phyloP scores from a whole-genome alignment of 2,797 vertebrate species.

The Phalloptychus januarius region DNA sequence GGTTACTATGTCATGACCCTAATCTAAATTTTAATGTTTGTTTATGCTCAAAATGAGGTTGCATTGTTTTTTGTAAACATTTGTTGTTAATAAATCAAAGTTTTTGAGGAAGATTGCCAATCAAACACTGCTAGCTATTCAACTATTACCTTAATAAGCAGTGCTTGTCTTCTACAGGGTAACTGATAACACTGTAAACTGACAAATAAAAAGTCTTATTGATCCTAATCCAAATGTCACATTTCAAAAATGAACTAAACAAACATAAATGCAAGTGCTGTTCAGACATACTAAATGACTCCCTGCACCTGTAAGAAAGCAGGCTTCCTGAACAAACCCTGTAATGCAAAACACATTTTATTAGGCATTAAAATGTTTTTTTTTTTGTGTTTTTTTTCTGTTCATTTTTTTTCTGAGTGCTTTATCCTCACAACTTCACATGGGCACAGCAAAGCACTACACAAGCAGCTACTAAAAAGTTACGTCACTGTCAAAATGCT shows the following conservation, averaged over 20 bases:
- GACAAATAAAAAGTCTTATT: not conserved
- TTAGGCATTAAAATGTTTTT: conserved; percentile 53
- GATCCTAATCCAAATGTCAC: conserved; percentile 22
- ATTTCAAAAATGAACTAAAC: conserved; percentile 23
- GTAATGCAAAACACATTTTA: conserved; percentile 41
- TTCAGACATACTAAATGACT: conserved; percentile 29
- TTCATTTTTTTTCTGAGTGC: conserved; percentile 39
- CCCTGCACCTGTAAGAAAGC: conserved; percentile 37
- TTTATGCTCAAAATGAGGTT: conserved; percentile 27
- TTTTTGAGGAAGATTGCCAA: conserved; percentile 16
- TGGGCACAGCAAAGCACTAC: conserved; percentile 65
- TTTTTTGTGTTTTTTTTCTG: not conserved
- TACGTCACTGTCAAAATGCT: conserved; percentile 71
- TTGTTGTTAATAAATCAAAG: conserved; percentile 21
- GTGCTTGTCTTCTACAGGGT: not conserved
- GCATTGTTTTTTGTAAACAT: conserved; percentile 40
- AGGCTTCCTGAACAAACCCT: conserved; percentile 41
- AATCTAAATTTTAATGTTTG: conserved; percentile 18
- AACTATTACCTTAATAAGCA: conserved; percentile 3
- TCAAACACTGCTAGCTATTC: conserved; percentile 9
- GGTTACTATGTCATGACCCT: not conserved
- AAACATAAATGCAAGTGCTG: conserved; percentile 30
- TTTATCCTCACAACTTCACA: conserved; percentile 62
- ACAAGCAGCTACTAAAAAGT: conserved; percentile 72
- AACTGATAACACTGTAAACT: not conserved